Evolutionary conservation across 2,113 vertebrate species (phyloP), one percentile per base, ranked within the genome.

Genomic region (Ictalurus punctatus): DNA sequence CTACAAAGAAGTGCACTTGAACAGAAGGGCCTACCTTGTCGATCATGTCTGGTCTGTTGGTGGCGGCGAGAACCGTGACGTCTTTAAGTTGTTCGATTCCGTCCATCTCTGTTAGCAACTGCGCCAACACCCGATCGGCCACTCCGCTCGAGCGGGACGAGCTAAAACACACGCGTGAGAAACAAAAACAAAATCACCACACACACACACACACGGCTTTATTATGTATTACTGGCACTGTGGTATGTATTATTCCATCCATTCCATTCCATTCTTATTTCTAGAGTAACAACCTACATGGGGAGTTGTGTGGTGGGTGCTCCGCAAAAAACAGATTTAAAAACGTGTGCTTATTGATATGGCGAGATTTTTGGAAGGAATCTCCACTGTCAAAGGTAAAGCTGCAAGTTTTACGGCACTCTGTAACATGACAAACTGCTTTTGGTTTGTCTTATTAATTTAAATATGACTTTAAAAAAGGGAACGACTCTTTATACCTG

Each of bases 91-190:
- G 98, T 85, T 99, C 98, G 40, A 99, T 95, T 85, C 98, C 98
- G 92, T 99, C 98, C 97, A 99, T 98, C 96, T 99, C 98, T 0
- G 98, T 99, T 90, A 99, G 95, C 90, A 99, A 92, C 93, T 99
- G 98, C 89, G 98, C 98, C 94, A 99, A 94, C 84, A 99, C 98
- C 58, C 98, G 97, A 92, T 99, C 97, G 3, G 96, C 97, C 8
- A 98, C 98, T 4, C 96, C 97, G 0, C 96, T 95, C 23, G 97
- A 95, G 90, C 96, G 96, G 81, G 96, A 95, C 85, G 97, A 97
- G 90, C 98, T 99, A 86, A 2, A 67, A 61, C 52, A 71, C 54
- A 82, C 67, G 67, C 58, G 23, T n/a, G 58, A 21, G 16, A 17
- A 17, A 27, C 5, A 34, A 40, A 74, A 40, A 3, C 1, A 25